A percentile compares a stretch with the other conserved stretches of the same genome.
These are phyloP conservation scores for Ciconia maguari DNA, from an alignment of 2,113 vertebrate genomes.

Conservation along the genomic window DNA sequence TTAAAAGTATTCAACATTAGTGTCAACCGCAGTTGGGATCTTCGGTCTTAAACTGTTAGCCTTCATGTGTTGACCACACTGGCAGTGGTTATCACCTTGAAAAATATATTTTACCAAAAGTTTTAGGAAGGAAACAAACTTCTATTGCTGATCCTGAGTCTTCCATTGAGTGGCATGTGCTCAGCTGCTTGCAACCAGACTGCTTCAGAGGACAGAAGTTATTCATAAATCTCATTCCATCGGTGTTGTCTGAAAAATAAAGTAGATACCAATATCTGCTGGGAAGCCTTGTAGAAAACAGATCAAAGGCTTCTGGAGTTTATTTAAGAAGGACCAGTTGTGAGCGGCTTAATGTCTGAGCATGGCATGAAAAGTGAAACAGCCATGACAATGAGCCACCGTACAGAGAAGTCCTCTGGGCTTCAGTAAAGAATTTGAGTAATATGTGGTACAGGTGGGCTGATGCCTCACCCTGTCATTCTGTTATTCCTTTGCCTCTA, in stretches of 20 bases:
- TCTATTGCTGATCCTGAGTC: neutral
- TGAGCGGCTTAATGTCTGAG: slow-evolving; percentile 44
- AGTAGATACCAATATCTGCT: slow-evolving; percentile 44
- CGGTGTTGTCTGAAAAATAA: slow-evolving; percentile 26
- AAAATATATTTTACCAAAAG: neutral
- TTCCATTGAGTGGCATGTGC: neutral
- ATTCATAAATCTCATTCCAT: slow-evolving; percentile 52
- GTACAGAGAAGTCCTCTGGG: neutral
- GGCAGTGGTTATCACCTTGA: neutral
- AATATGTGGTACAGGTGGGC: slow-evolving; percentile 14
- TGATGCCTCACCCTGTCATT: neutral
- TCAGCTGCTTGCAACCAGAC: slow-evolving; percentile 31
- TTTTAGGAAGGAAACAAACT: neutral
- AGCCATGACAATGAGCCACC: neutral
- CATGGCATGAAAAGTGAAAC: slow-evolving; percentile 41
- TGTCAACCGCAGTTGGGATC: neutral
- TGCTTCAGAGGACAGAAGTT: slow-evolving; percentile 42
- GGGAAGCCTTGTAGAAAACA: slow-evolving; percentile 27
- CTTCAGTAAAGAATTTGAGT: slow-evolving; percentile 29
- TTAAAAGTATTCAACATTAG: neutral
- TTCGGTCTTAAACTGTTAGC: neutral
- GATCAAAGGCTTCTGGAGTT: slow-evolving; percentile 50
- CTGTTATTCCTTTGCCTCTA: neutral
- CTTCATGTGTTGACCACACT: neutral
- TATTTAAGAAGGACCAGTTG: slow-evolving; percentile 63